phyloP scores from a whole-genome alignment of 2,113 vertebrate genomes.

The Stigmatopora nigra region DNA sequence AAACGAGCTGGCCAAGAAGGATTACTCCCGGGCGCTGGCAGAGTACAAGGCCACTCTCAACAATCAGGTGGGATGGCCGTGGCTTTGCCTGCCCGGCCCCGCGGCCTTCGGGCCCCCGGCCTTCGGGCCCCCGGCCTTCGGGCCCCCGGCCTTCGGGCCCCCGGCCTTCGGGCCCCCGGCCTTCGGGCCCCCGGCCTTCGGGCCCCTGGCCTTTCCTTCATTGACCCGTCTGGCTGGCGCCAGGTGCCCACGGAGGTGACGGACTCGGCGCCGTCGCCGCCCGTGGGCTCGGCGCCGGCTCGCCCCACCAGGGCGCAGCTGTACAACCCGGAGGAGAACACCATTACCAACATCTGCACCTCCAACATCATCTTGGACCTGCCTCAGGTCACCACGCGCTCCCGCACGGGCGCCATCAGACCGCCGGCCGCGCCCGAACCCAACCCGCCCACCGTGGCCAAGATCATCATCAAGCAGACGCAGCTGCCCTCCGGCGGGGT shows the following conservation, averaged over 20 bases:
- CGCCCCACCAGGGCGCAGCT: slow-evolving; percentile 53
- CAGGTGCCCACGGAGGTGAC: slow-evolving; percentile 59
- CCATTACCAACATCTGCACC: slow-evolving; percentile 76
- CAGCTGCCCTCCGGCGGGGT: slow-evolving; percentile 71
- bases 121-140: no score
- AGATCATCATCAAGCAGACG: slow-evolving; percentile 82
- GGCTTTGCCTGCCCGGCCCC: no score
- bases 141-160: no score
- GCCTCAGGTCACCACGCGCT: slow-evolving; percentile 70
- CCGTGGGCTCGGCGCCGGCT: slow-evolving; percentile 15
- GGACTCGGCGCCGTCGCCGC: slow-evolving; percentile 63
- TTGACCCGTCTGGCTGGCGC: neutral
- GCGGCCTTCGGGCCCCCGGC: no score
- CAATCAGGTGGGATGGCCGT: slow-evolving; percentile 69
- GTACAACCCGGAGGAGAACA: slow-evolving; percentile 70
- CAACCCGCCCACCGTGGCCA: slow-evolving; percentile 67
- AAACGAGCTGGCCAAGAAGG: slow-evolving; percentile 82
- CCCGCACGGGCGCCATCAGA: slow-evolving; percentile 65
- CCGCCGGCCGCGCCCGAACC: slow-evolving; percentile 43
- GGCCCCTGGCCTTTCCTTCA: no score
- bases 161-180: no score
- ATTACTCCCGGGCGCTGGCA: slow-evolving; percentile 81
- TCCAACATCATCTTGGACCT: slow-evolving; percentile 76
- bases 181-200: no score
- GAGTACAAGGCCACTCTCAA: slow-evolving; percentile 75